Percentiles rank a stretch among this genome's conserved stretches.
Conservation (phyloP, 2,113 vertebrate genomes). For the Mormoops blainvillei region DNA sequence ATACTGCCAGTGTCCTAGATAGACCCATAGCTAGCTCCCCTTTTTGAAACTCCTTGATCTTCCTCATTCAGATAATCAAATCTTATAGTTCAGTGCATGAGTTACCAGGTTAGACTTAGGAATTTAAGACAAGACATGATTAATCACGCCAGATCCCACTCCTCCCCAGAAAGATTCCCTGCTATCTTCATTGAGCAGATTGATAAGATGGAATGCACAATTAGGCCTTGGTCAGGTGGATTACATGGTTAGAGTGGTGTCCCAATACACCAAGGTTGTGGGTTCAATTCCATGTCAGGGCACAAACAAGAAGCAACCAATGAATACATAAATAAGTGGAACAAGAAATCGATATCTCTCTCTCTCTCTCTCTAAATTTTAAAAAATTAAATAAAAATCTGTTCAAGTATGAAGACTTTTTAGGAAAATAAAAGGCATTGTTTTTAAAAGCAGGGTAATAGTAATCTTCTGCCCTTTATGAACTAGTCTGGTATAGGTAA, state of each 20-base stretch:
- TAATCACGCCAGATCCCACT: background rate
- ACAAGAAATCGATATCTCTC: no score
- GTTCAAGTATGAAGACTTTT: background rate
- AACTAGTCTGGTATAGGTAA: background rate
- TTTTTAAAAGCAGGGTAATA: background rate
- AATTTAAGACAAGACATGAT: background rate
- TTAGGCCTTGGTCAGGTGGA: no score
- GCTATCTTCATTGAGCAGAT: background rate
- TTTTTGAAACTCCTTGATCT: background rate
- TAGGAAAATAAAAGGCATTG: background rate
- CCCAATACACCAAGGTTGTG: no score
- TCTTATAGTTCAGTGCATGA: background rate
- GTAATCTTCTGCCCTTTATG: background rate
- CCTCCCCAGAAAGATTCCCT: background rate
- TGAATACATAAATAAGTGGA: no score
- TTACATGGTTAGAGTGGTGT: no score
- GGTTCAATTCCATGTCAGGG: no score
- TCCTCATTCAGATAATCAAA: background rate
- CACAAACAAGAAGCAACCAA: no score
- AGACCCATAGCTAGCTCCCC: background rate
- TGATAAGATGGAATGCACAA: background rate
- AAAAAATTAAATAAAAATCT: background rate
- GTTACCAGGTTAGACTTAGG: background rate
- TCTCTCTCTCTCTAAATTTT: no score
- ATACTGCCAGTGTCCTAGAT: background rate